Conservation (phyloP, 1,140 invertebrate species). For the Drosophila simulans region DNA sequence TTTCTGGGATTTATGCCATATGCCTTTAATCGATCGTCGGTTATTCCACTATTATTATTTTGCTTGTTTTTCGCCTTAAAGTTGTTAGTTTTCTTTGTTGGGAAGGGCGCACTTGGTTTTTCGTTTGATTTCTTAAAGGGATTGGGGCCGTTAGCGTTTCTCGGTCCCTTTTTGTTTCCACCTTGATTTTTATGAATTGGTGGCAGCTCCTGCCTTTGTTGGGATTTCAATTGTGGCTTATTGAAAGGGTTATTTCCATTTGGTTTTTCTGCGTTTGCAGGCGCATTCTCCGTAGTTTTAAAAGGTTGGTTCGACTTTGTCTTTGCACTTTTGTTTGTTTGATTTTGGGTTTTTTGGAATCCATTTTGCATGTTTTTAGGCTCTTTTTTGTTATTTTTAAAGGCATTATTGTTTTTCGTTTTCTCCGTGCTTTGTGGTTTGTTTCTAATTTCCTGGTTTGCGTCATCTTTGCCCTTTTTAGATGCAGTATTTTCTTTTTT, state of each 20-base stretch:
- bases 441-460: background rate
- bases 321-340: background rate
- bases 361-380: background rate
- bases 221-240: slow-evolving; percentile 6
- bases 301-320: background rate
- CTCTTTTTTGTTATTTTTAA: slow-evolving; percentile 20
- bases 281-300: slow-evolving; percentile 2
- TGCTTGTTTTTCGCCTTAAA: slow-evolving; percentile 57
- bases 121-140: slow-evolving; percentile 52
- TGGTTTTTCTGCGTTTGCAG: background rate
- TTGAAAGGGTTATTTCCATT: slow-evolving; percentile 52
- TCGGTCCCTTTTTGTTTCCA: background rate
- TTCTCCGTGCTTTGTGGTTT: background rate
- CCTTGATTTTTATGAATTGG: slow-evolving; percentile 1
- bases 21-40: slow-evolving; percentile 91
- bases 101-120: background rate
- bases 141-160: slow-evolving; percentile 25
- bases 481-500: background rate
- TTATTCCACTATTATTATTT: slow-evolving; percentile 57
- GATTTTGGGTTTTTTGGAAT: background rate
- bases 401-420: slow-evolving; percentile 17
- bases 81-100: slow-evolving; percentile 40
- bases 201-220: background rate
- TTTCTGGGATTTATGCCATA: slow-evolving; percentile 97
- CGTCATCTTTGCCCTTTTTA: background rate